Percentiles rank a stretch among this genome's conserved stretches.
Evolutionary conservation across 2,888 invertebrate genomes (phyloP).

Genomic region (Frankliniella fusca): DNA sequence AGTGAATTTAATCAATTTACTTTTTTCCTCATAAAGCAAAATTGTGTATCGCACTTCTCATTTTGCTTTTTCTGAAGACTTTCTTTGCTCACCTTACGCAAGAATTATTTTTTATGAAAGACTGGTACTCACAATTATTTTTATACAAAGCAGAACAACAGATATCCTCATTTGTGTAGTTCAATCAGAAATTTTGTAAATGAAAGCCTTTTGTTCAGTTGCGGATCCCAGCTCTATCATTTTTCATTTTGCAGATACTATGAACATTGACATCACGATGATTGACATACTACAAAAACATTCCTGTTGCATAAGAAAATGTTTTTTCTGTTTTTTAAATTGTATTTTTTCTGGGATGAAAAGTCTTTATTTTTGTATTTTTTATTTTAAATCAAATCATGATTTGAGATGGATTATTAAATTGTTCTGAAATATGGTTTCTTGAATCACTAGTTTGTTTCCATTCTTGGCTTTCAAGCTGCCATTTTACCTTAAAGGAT

Average conservation of each 20-base stretch:
- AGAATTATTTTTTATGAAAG: slow-evolving; percentile 7
- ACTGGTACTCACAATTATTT: slow-evolving; percentile 7
- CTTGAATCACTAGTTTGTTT: not conserved
- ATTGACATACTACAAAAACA: not conserved
- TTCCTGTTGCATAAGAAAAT: not conserved
- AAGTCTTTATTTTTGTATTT: not conserved
- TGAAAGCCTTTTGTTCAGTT: not conserved
- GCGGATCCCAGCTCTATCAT: no score
- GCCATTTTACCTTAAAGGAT: not conserved
- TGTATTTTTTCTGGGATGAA: not conserved
- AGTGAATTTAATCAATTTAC: not conserved
- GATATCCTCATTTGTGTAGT: not conserved
- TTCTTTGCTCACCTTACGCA: slow-evolving; percentile 5
- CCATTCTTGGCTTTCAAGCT: not conserved
- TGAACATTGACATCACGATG: not conserved
- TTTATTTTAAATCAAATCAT: not conserved
- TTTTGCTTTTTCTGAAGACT: not conserved
- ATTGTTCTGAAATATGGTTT: no score
- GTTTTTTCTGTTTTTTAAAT: not conserved
- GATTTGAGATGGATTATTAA: no score
- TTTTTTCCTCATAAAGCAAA: not conserved
- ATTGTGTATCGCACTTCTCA: not conserved
- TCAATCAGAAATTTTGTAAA: not conserved
- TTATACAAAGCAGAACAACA: not conserved
- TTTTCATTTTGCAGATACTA: not conserved